These are phyloP conservation scores for Spatulosminthurus flaviceps DNA, from an alignment of 2,888 invertebrate species.

Conservation along the genomic window DNA sequence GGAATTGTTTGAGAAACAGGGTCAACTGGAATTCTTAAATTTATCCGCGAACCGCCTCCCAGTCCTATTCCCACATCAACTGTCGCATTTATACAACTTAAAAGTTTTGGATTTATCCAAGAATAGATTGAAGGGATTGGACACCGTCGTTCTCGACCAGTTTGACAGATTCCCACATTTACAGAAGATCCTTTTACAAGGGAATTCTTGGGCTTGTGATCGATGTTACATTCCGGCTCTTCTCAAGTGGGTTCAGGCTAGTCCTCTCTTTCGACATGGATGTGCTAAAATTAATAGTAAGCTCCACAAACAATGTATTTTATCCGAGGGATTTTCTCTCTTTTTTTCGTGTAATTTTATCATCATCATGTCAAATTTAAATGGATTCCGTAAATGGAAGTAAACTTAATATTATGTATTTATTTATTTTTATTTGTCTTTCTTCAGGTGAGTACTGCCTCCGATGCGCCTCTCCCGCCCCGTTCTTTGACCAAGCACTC, in stretches of 20 bases:
- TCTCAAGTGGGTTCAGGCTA: slow-evolving; percentile 65
- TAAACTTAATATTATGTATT: neutral
- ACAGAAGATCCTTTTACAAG: slow-evolving; percentile 67
- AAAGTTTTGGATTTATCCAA: slow-evolving; percentile 77
- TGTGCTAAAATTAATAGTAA: slow-evolving; percentile 38
- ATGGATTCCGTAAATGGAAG: no score
- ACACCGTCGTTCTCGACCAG: slow-evolving; percentile 71
- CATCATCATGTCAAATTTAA: no score
- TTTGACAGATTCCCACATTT: slow-evolving; percentile 68
- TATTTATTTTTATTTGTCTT: neutral
- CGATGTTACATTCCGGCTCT: slow-evolving; percentile 73
- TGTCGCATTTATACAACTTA: slow-evolving; percentile 71
- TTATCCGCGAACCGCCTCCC: slow-evolving; percentile 78
- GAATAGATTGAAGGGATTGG: slow-evolving; percentile 75
- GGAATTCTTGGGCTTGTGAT: slow-evolving; percentile 77
- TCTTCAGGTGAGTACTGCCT: slow-evolving; percentile 66
- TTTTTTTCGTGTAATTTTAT: no score
- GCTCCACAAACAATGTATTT: no score
- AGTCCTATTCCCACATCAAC: slow-evolving; percentile 70
- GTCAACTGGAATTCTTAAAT: slow-evolving; percentile 74
- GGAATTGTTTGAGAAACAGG: slow-evolving; percentile 72
- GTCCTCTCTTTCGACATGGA: slow-evolving; percentile 52
- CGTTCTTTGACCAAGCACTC: slow-evolving; percentile 69
- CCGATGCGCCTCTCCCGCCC: slow-evolving; percentile 72
- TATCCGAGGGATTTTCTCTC: no score